Evolutionary conservation across 2,888 invertebrate genomes (phyloP), one percentile per base, ranked within the genome.

Genomic region (Euproctis similis): DNA sequence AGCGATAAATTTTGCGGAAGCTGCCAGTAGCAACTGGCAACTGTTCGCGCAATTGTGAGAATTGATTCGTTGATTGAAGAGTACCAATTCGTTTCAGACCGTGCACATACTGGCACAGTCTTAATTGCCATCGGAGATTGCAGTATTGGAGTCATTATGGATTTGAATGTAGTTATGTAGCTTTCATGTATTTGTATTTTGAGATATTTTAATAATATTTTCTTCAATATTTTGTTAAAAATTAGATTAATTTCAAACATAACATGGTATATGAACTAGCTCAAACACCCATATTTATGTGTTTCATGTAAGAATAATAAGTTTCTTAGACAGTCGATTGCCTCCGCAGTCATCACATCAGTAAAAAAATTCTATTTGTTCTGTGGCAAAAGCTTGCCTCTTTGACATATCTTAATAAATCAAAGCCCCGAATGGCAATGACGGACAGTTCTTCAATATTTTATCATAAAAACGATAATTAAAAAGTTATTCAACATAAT

Each of bases 41-140:
- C 72, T 73, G 65, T 73, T 75, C 68, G 70, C 75, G 74, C n/a
- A n/a, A 81, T 78, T 72, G 74, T 72, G 73, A n/a, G n/a, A 81
- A 82, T 84, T 82, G 82, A 82, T 82, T 82, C 75, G 78, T 78
- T 84, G 82, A 82, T 82, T 81, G 82, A 81, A 81, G 81, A 78
- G 80, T n/a, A 66, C 54, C 69, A 70, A 80, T 84, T 82, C 78
- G 80, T 77, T 78, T 67, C 67, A 69, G 71, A n/a, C 64, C 69
- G 50, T 69, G 68, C 60, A 69, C 70, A 51, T 43, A 58, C 62
- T 59, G 65, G 66, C 61, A 58, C 58, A 71, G 72, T 78, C 81
- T 80, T 81, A 81, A 81, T 82, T 82, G 80, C 75, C 53, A 60
- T 52, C 70, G 71, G 75, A 76, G 75, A 78, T 80, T 74, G 78